phyloP scores from a whole-genome alignment of 2,797 vertebrate species.

The Enteromius paludinosus region DNA sequence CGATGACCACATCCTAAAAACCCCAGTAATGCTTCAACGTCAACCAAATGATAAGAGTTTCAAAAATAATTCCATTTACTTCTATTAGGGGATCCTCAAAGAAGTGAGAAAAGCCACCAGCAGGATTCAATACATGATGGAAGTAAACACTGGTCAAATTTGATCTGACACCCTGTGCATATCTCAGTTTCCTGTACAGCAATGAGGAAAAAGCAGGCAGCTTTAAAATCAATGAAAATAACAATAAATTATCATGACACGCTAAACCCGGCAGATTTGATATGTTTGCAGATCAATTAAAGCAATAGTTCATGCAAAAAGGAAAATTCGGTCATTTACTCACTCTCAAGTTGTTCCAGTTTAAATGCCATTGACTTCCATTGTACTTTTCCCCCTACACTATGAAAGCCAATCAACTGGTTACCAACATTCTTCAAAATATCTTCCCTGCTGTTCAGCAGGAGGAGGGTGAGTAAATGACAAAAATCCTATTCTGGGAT shows the following conservation, averaged over 20 bases:
- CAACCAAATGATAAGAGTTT: neutral
- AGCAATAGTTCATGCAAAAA: neutral
- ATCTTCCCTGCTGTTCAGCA: neutral
- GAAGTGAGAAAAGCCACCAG: constrained; percentile 18
- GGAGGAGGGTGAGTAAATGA: neutral
- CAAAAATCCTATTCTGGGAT: neutral
- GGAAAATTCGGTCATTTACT: neutral
- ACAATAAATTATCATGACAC: constrained; percentile 31
- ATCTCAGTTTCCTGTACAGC: constrained; percentile 12
- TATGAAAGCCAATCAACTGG: neutral
- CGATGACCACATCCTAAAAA: constrained; percentile 22
- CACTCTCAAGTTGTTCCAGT: neutral
- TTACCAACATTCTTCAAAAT: neutral
- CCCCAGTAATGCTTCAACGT: constrained; percentile 10
- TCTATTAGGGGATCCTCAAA: neutral
- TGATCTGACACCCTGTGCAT: neutral
- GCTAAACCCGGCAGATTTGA: neutral
- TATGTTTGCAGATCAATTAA: neutral
- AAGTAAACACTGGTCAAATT: neutral
- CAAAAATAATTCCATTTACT: constrained; percentile 18
- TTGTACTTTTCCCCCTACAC: neutral
- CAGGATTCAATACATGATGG: constrained; percentile 26
- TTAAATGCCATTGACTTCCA: neutral
- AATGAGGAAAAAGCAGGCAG: neutral
- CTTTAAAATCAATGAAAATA: neutral